A percentile compares a stretch with the other conserved stretches of the same genome.
Evolutionary conservation across 1,140 invertebrate genomes (phyloP).

Genomic region (Dufourea novaeangliae): DNA sequence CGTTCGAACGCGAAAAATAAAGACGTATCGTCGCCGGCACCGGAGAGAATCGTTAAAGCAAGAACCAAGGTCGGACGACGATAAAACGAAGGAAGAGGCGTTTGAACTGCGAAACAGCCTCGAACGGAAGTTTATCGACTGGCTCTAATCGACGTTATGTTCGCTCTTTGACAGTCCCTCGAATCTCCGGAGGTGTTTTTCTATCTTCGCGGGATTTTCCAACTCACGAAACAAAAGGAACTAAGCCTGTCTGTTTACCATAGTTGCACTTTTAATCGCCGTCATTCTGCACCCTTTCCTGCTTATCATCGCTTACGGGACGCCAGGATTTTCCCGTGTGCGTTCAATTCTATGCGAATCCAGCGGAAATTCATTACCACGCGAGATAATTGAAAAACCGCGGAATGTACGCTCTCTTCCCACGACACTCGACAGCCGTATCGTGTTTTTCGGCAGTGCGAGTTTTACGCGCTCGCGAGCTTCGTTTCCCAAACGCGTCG

Average conservation of each 20-base stretch:
- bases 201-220: background rate
- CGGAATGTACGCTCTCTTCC: background rate
- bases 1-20: background rate
- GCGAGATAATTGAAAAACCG: constrained; percentile 17
- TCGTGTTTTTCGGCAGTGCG: background rate
- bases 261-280: constrained; percentile 43
- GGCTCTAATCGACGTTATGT: constrained; percentile 17
- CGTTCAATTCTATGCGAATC: background rate
- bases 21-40: background rate
- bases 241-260: constrained; percentile 1
- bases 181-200: background rate
- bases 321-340: constrained; percentile 15
- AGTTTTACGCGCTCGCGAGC: too few relatives aligned
- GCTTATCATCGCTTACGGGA: constrained; percentile 13
- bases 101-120: background rate
- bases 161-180: constrained; percentile 1
- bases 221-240: too few relatives aligned
- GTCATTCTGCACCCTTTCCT: constrained; percentile 22
- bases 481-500: background rate
- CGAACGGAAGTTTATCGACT: constrained; percentile 19
- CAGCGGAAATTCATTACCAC: background rate
- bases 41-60: background rate
- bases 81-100: background rate
- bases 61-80: background rate
- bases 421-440: background rate